Base-by-base conservation (phyloP, 2,113 vertebrate species). In the Cyprinodon brontotheroides region DNA sequence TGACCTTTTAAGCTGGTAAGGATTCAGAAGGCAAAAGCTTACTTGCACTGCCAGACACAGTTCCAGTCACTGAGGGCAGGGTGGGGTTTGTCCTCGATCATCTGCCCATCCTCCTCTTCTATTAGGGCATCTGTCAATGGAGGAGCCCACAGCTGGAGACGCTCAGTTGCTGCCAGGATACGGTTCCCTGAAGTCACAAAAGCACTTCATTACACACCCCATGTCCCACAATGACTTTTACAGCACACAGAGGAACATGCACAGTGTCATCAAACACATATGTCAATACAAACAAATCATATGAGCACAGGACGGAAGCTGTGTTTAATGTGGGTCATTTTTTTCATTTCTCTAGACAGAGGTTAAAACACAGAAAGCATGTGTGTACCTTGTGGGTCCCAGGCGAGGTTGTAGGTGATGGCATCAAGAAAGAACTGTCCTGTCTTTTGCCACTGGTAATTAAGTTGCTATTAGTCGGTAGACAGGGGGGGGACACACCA, bases 11-110 rank as follows among this genome's bases (percentile, higher is more conserved):
- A 41, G 10, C 13, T 78, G 64, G 61, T 47, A 74, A 15, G 43
- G 37, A 47, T n/a, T 12, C 12, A 37, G 8, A 68, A 53, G 47
- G 22, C 10, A 63, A 53, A 40, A 50, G 94, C 96, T 82, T 89
- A 99, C 98, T 96, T 99, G 97, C 97, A 99, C 89, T 99, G 96
- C 98, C 98, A 99, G 87, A 97, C 85, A 86, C 98, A 99, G 82
- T 96, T 98, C 98, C 98, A 99, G 90, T 99, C 97, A 86, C 93
- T 99, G 81, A 99, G 94, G 89, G 95, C 86, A 0, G 95, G 97
- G 61, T 93, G 95, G 76, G 93, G 86, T 93, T 95, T 96, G 90
- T 96, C 96, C 65, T 96, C 96, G 45, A 80, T 93, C 74, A 85
- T 74, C 85, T 92, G 94, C 70, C 76, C 88, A 68, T 94, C 95